A percentile compares a stretch with the other conserved stretches of the same genome.
phyloP scores from a whole-genome alignment of 2,888 invertebrate genomes.

The Cyaniris semiargus region DNA sequence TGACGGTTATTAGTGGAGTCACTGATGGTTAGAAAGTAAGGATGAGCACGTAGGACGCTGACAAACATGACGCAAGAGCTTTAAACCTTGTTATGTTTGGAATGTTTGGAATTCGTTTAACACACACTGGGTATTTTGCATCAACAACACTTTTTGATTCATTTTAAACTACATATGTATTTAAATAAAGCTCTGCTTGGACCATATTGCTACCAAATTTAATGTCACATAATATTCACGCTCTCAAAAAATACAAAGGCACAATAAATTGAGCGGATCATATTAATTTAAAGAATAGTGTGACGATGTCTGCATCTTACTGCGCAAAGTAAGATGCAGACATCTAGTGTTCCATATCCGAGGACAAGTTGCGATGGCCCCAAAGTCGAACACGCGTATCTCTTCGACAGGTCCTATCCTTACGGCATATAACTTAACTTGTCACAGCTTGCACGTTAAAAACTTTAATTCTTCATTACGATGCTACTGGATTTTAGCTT shows the following conservation, averaged over 20 bases:
- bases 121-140: too few species aligned
- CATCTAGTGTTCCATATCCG: not conserved
- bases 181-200: too few species aligned
- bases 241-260: too few species aligned
- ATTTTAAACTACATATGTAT: too few species aligned
- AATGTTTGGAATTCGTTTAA: too few species aligned
- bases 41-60: not conserved
- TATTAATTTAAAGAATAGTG: not conserved
- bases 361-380: not conserved
- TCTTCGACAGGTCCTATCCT: not conserved
- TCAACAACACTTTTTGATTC: too few species aligned
- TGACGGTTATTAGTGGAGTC: constrained; percentile 74
- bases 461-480: constrained; percentile 76
- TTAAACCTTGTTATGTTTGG: not conserved
- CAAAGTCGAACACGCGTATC: not conserved
- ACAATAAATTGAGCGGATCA: not conserved
- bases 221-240: too few species aligned
- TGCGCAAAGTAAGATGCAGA: too few species aligned
- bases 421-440: not conserved
- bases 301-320: not conserved
- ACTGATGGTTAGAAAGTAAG: constrained; percentile 49
- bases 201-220: too few species aligned
- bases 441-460: constrained; percentile 63
- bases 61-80: not conserved
- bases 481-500: constrained; percentile 69